Percentiles rank a stretch among this genome's conserved stretches.
Conservation (phyloP, 2,797 vertebrate genomes). For the Gobionotothen gibberifrons region DNA sequence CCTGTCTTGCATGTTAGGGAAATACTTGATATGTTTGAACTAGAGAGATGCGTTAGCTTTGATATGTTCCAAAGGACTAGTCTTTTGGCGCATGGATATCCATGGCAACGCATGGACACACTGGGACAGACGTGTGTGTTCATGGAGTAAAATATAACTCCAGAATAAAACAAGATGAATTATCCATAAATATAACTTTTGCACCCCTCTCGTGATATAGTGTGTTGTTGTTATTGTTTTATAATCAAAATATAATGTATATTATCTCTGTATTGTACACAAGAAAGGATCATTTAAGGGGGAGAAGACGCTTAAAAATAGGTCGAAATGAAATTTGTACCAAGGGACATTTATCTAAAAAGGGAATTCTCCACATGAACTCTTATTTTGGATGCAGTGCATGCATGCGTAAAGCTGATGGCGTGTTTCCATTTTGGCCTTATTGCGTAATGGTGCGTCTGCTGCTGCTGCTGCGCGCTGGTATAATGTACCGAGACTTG, state of each 20-base stretch:
- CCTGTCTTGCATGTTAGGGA: constrained; percentile 13
- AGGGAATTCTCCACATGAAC: neutral
- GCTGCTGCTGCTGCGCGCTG: constrained; percentile 14
- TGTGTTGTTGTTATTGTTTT: neutral
- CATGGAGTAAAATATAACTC: neutral
- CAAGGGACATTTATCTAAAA: neutral
- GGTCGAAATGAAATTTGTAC: neutral
- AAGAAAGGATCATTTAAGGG: neutral
- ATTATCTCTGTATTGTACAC: rapidly evolving
- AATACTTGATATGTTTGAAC: neutral
- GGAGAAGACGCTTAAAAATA: rapidly evolving
- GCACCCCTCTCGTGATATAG: neutral
- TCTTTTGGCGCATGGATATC: constrained; percentile 65
- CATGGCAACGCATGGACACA: constrained; percentile 13
- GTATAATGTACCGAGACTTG: neutral
- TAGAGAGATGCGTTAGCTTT: constrained; percentile 3
- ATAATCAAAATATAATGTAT: neutral
- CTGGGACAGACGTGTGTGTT: constrained; percentile 12
- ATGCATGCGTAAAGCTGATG: constrained; percentile 55
- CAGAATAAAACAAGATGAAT: neutral
- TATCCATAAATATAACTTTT: neutral
- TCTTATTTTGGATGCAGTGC: neutral
- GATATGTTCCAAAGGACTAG: constrained; percentile 35
- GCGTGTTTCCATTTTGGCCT: neutral
- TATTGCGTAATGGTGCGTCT: constrained; percentile 40